Base-by-base conservation (phyloP, 2,888 invertebrate species). In the Limnephilus rhombicus region DNA sequence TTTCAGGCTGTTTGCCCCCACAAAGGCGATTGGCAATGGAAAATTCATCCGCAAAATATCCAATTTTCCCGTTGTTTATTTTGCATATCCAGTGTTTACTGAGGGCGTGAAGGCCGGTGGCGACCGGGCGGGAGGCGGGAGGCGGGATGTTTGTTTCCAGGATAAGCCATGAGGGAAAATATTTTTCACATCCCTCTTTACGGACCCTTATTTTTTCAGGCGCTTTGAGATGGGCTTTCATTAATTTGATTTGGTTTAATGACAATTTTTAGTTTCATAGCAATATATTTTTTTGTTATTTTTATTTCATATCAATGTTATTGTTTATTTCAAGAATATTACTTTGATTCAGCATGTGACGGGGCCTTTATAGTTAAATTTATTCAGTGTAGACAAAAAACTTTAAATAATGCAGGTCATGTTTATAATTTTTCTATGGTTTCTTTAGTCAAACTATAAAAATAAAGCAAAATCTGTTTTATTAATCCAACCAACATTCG, bases 1-100 rank as follows among this genome's bases (percentile, higher is more conserved):
- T 80, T 85, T 91, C 85, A 91, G 86, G 86, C 80, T 85, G 85
- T 86, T 91, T 82, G 81, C 81, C 89, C 80, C 45, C 45, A 68
- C 90, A 91, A 85, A 91, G 90, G 93, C 86, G 90, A 87, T 92
- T 89, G 89, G 80, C 80, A 85, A 85, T 85, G 91, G 90, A 92
- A 89, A 91, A 93, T 90, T 92, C 91, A 91, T 92, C 90, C 90
- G 91, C 92, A 90, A 92, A 93, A 93, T 92, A 93, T 93, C 92
- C 93, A 93, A 93, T 93, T 93, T 93, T 92, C 91, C 82, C 92
- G 91, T 92, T 93, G 93, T 93, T 93, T 93, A 91, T 92, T 92
- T 93, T 93, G 92, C 93, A 93, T 93, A 93, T 91, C 91, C 91
- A 80, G n/a, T 82, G 91, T 85, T 83, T 85, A 85, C 88, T 88